Evolutionary conservation across 2,888 invertebrate genomes (phyloP).

Genomic region (Aricia artaxerxes): DNA sequence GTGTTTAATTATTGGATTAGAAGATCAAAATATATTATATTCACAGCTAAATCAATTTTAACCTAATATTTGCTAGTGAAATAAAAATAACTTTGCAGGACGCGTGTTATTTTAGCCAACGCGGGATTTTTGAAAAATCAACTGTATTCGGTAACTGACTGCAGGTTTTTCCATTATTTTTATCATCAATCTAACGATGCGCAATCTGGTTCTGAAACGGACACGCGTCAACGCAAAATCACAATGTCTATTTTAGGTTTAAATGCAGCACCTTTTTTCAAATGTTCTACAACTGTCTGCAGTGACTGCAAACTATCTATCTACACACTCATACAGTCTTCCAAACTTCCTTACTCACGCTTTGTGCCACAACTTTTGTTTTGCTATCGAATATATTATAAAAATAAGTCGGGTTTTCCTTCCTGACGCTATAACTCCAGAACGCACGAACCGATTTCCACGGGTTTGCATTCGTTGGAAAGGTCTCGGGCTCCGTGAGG

Average conservation of each 20-base stretch:
- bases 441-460: no score
- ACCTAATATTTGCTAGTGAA: neutral
- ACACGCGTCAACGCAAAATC: constrained; percentile 1
- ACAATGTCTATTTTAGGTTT: neutral
- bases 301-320: no score
- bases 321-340: no score
- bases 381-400: no score
- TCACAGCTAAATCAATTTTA: neutral
- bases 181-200: neutral
- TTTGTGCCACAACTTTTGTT: no score
- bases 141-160: neutral
- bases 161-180: neutral
- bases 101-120: neutral
- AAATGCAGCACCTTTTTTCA: neutral
- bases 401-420: no score
- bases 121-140: neutral
- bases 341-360: no score
- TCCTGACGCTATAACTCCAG: no score
- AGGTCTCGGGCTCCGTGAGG: no score
- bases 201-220: neutral
- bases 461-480: no score
- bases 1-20: no score
- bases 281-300: neutral
- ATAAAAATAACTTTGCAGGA: neutral
- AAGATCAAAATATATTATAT: no score